Evolutionary conservation across 2,113 vertebrate genomes (phyloP), one percentile per base, ranked within the genome.

Genomic region (Nannobrachium achirus): DNA sequence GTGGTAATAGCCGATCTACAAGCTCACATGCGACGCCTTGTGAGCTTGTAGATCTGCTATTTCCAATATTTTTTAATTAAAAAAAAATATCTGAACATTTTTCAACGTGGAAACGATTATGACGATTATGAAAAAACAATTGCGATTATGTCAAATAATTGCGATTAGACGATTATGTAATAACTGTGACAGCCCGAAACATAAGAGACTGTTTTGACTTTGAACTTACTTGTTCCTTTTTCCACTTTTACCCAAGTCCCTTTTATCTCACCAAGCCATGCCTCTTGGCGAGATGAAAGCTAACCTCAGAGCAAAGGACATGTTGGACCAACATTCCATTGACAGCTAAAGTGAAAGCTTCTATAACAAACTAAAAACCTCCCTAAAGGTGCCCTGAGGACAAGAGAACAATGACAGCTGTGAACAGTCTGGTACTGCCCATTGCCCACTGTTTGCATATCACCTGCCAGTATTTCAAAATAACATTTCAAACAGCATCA

Each of bases 221-320:
- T 87, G 80, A 89, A 86, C 71, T 20, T 61, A 33, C 15, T 25
- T 41, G n/a, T n/a, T n/a, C n/a, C n/a, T 40, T n/a, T 40, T 53
- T 45, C 9, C 15, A 33, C 59, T 50, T 41, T 53, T 4, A 3
- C 20, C 20, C 20, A 39, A 75, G 74, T 78, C 71, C 67, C 73
- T 81, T 69, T 78, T 76, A 75, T 80, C 75, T 75, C 66, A 66
- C 59, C 66, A 60, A 71, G 71, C 57, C 20, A 67, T 49, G 69
- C 64, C 69, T 82, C 64, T 69, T 62, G 75, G 76, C 67, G 59
- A 73, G 85, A 86, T 89, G 77, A 88, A 88, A 89, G 86, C 64
- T 72, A 75, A 73, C 7, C 70, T 81, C 77, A 63, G 44, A 81
- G 75, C 70, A 63, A 63, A 59, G 69, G 76, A 39, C 13, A 52